phyloP scores from a whole-genome alignment of 2,113 vertebrate genomes.

The Sceloporus tristichus region DNA sequence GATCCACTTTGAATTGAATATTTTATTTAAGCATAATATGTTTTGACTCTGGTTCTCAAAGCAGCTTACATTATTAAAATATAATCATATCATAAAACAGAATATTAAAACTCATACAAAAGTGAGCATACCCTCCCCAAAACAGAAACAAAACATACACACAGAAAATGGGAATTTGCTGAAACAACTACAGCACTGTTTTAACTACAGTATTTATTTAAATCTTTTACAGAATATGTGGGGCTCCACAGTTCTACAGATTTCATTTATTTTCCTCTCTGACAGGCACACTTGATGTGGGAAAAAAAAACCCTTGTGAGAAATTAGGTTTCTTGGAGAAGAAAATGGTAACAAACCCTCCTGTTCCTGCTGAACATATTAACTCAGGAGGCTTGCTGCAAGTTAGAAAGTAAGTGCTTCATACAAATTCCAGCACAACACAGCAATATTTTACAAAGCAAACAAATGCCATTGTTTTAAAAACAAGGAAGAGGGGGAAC shows the following conservation, averaged over 20 bases:
- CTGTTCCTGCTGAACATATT: not conserved
- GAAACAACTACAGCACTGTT: not conserved
- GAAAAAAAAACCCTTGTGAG: not conserved
- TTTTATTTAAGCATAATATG: not conserved
- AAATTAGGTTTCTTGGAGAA: not conserved
- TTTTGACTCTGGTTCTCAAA: not conserved
- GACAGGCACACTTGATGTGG: not conserved
- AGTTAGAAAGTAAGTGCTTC: slow-evolving; percentile 28
- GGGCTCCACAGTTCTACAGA: not conserved
- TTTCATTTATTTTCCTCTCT: not conserved
- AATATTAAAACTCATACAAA: not conserved
- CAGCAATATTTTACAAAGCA: slow-evolving; percentile 62
- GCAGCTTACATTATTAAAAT: not conserved
- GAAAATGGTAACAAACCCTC: slow-evolving; percentile 6
- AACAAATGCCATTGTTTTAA: slow-evolving; percentile 49
- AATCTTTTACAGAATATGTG: not conserved
- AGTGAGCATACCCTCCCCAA: not conserved
- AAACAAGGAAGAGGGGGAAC: slow-evolving; percentile 27
- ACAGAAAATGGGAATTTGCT: not conserved
- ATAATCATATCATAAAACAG: not conserved
- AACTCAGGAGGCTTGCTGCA: slow-evolving; percentile 36
- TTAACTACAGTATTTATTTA: not conserved
- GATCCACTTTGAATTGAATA: not conserved
- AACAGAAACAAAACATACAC: not conserved
- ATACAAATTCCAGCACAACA: slow-evolving; percentile 54